Conservation (phyloP, 2,113 vertebrate genomes). For the Muntiacus muntjak region DNA sequence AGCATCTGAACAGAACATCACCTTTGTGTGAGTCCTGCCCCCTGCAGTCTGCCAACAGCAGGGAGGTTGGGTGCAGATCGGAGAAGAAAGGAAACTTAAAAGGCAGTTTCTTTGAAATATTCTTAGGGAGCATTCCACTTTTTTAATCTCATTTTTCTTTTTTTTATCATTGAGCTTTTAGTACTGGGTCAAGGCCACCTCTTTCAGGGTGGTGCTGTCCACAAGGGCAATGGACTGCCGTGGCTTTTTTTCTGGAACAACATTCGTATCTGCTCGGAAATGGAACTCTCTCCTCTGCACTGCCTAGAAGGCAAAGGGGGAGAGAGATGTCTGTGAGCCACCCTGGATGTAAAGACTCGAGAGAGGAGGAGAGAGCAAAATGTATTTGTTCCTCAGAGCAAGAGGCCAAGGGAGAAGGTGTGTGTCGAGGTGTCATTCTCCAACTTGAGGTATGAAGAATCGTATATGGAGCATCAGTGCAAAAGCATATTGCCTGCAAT, state of each 20-base stretch:
- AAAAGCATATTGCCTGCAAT: neutral
- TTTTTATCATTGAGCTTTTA: neutral
- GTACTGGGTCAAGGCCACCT: neutral
- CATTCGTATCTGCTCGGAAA: neutral
- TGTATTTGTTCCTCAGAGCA: neutral
- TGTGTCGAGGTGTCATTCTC: neutral
- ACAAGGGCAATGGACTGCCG: neutral
- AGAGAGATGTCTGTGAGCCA: neutral
- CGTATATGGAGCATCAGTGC: fast-evolving
- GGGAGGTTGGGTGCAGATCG: neutral
- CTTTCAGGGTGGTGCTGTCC: neutral
- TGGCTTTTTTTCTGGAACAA: neutral
- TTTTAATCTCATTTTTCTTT: too few relatives aligned
- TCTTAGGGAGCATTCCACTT: neutral
- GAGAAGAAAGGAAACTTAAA: neutral
- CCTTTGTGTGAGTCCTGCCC: neutral
- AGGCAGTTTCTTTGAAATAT: neutral
- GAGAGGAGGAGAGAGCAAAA: neutral
- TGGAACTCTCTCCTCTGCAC: neutral
- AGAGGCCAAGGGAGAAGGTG: neutral
- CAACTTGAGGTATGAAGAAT: neutral
- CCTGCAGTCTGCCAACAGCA: neutral
- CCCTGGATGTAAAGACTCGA: fast-evolving
- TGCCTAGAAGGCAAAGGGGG: neutral
- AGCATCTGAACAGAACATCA: neutral